phyloP scores from a whole-genome alignment of 2,113 vertebrate genomes.

The Rana temporaria region DNA sequence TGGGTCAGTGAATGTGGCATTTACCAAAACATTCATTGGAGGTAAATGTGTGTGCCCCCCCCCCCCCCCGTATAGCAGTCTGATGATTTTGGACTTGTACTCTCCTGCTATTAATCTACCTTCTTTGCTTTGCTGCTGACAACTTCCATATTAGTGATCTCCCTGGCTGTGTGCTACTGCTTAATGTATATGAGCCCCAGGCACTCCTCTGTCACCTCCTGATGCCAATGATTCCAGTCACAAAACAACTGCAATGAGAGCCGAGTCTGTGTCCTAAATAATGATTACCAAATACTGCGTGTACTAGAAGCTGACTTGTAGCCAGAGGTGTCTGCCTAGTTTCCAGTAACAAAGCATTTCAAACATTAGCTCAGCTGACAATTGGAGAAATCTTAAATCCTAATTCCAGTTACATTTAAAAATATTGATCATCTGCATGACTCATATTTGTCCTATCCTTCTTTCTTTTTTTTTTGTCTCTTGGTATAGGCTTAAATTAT shows the following conservation, averaged over 20 bases:
- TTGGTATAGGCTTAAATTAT: no score
- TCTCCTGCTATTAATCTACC: neutral
- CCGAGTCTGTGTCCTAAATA: conserved; percentile 11
- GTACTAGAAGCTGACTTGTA: neutral
- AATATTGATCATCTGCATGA: no score
- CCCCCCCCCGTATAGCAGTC: no score
- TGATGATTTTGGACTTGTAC: no score
- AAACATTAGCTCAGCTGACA: no score
- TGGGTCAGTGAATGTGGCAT: no score
- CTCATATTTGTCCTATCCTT: no score
- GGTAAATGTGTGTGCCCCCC: no score
- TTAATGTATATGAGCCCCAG: conserved; percentile 13
- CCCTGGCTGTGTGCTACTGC: neutral
- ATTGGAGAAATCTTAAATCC: no score
- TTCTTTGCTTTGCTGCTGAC: neutral
- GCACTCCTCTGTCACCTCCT: conserved; percentile 24
- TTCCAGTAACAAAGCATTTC: neutral
- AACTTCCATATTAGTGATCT: neutral
- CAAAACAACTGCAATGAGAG: neutral
- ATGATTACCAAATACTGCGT: neutral
- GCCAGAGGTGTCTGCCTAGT: neutral
- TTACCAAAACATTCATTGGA: no score
- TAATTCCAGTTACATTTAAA: no score
- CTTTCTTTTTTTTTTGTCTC: no score
- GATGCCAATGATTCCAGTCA: conserved; percentile 14